Base-by-base conservation (phyloP, 2,888 invertebrate species). In the Drosophila cognata region DNA sequence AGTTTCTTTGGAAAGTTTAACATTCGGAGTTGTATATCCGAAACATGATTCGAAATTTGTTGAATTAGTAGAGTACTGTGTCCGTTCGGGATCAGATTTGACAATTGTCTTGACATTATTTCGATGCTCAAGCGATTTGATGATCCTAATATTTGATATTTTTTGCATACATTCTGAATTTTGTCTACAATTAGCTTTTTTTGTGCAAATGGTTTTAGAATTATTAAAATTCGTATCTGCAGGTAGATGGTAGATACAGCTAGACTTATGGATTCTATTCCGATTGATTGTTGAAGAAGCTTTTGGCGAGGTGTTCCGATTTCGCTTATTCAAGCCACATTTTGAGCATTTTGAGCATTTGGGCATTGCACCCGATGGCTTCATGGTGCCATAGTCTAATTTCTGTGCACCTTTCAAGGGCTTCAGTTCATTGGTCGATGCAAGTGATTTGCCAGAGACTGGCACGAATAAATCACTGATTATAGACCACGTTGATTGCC, bases 401-500 rank as follows among this genome's bases (percentile, higher is more conserved):
- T 28, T 53, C 0, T 2, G 0, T 0, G 1, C 4, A 1, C 3
- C 8, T 21, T 21, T 62, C 13, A 77, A 13, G 1, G 80, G 80
- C 4, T 55, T 35, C 10, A 18, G 11, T 21, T 71, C 76, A 8
- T 61, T 64, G 5, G 11, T 13, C 1, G 28, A 1, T 4, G 21
- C 11, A 21, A 35, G 31, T 16, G 28, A 16, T 60, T 63, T 11
- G 11, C 1, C 13, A n/a, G 56, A n/a, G 41, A 56, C 38, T 13
- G 25, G 13, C 8, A 48, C 21, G 13, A 78, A 78, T 1, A 80
- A 21, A 10, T 61, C 38, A 25, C 55, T 52, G 11, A 78, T 61
- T 1, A 50, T 8, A 6, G 81, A 76, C 77, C 81, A 78, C 58
- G 80, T 51, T 0, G 77, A 59, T 43, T 48, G 48, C 50, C 18